Evolutionary conservation across 2,113 vertebrate genomes (phyloP), one percentile per base, ranked within the genome.

Genomic region (Solenodon paradoxus): DNA sequence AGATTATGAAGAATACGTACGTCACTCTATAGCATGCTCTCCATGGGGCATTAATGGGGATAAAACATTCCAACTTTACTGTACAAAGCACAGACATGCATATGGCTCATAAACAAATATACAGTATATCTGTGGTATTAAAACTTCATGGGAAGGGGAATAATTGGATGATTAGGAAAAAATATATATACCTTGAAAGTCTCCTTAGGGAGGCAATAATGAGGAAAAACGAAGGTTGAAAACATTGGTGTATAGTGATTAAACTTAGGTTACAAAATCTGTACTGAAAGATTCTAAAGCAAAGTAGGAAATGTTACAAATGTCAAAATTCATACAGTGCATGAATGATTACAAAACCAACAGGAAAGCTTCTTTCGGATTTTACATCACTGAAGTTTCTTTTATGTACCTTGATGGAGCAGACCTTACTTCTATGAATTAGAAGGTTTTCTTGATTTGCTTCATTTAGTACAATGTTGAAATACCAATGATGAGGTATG

Each of bases 261-360:
- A 57, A 79, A 53, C 1, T 49, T 61, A 7, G 40, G 22, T 49
- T 74, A 28, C 38, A 79, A 87, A 89, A 83, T 77, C 59, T 32
- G 2, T 74, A 84, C 16, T 66, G 63, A 87, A 74, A 81, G 3
- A 74, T 68, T 87, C 16, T 1, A 74, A 83, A 87, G 9, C 9
- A 87, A 94, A 92, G 55, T 38, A 92, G 9, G 11, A 90, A 87
- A 74, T 92, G 5, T n/a, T 81, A 59, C 24, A 88, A 94, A 82
- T 66, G 55, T 68, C 55, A 83, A 79, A 87, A 74, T 87, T 12
- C 38, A n/a, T 59, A 72, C 15, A 69, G 20, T 47, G 66, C 19
- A 87, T 42, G 35, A 71, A 77, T 6, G 63, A 90, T 38, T 47
- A 26, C 16, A 61, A 84, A 84, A 74, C 83, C 85, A 42, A 45